These are phyloP conservation scores for Ichneumon xanthorius DNA, from an alignment of 2,888 invertebrate species.

Conservation along the genomic window DNA sequence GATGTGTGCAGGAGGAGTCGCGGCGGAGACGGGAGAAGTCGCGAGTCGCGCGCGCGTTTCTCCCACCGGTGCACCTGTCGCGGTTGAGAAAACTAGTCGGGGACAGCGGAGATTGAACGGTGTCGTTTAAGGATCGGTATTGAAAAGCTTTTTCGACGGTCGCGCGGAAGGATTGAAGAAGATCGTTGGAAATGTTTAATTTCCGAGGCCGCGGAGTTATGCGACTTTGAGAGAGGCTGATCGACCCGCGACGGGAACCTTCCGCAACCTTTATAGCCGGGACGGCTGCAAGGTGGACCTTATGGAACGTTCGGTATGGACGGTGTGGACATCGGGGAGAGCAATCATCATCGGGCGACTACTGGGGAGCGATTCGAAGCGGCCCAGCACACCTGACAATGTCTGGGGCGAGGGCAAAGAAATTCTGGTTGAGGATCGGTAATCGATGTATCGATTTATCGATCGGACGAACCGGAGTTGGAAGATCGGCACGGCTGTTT, in stretches of 20 bases:
- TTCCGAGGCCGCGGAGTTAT: slow-evolving; percentile 56
- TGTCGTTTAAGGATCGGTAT: slow-evolving; percentile 62
- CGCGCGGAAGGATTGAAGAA: slow-evolving; percentile 28
- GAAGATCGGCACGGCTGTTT: no score
- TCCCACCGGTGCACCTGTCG: slow-evolving; percentile 36
- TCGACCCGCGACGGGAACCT: background rate
- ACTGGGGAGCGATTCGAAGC: background rate
- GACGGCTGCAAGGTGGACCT: no score
- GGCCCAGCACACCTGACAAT: background rate
- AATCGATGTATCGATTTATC: background rate
- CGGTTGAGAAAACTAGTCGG: slow-evolving; percentile 59
- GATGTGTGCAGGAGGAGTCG: background rate
- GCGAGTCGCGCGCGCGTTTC: slow-evolving; percentile 25
- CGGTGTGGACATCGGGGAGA: no score
- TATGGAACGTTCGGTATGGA: no score
- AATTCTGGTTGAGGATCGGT: background rate
- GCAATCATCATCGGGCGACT: no score
- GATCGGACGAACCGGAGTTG: no score
- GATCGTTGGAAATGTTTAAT: slow-evolving; percentile 55
- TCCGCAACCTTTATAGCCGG: background rate
- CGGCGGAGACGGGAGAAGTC: background rate
- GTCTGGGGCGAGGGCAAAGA: background rate
- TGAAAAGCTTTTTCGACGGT: slow-evolving; percentile 45
- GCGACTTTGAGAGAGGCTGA: slow-evolving; percentile 25
- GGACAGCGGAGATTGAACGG: slow-evolving; percentile 63